These are phyloP conservation scores for Oligia strigilis DNA, from an alignment of 2,888 invertebrate species.

Conservation along the genomic window DNA sequence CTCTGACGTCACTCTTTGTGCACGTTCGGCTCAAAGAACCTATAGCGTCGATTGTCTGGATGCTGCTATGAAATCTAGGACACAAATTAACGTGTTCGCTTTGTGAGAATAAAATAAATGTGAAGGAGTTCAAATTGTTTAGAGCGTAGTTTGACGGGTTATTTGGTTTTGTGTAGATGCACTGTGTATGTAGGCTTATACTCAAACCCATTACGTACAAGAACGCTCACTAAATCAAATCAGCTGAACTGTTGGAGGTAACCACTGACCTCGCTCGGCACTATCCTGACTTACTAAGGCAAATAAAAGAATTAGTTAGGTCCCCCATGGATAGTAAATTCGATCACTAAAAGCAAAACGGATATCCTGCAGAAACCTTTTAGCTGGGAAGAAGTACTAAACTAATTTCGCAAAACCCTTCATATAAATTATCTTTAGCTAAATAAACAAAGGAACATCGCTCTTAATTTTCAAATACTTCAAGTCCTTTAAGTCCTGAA, in stretches of 20 bases:
- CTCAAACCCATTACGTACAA: background rate
- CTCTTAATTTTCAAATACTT: conserved; percentile 4
- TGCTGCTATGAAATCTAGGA: conserved; percentile 35
- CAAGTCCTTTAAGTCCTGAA: background rate
- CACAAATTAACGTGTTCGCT: conserved; percentile 22
- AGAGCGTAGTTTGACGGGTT: background rate
- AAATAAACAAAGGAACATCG: conserved; percentile 18
- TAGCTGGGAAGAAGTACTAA: background rate
- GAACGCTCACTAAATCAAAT: background rate
- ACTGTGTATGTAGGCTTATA: background rate
- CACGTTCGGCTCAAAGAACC: conserved; percentile 40
- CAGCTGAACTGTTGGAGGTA: background rate
- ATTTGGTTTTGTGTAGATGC: background rate
- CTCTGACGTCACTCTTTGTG: conserved; percentile 37
- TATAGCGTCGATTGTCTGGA: conserved; percentile 21
- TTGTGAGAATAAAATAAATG: conserved; percentile 5
- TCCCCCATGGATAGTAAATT: background rate
- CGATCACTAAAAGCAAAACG: background rate
- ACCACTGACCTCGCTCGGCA: background rate
- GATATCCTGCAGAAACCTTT: background rate
- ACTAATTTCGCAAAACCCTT: background rate
- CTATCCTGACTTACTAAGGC: background rate
- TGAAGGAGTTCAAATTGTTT: background rate
- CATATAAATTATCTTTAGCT: background rate
- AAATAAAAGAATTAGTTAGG: background rate